Evolutionary conservation across 2,797 vertebrate species (phyloP), one percentile per base, ranked within the genome.

Genomic region (Mastacembelus armatus): DNA sequence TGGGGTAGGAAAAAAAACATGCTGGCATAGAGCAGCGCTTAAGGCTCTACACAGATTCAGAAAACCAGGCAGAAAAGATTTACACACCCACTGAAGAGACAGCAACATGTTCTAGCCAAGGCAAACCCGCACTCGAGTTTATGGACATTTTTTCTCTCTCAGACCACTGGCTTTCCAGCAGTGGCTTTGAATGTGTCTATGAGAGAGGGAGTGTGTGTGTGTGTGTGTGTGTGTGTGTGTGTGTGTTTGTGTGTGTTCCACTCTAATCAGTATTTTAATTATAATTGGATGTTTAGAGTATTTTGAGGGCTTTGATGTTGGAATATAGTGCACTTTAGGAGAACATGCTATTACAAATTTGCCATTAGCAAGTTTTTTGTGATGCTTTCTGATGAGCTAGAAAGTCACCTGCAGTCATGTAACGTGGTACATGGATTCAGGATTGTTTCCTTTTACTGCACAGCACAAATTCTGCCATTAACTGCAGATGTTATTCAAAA

Each of bases 121-220:
- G 74, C 85, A 89, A 89, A 90, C 79, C 86, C 90, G 85, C 85
- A 66, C 81, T 80, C 43, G 61, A 87, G 87, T 90, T 92, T 90
- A 88, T 90, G 88, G 84, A 87, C 78, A 78, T 83, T 89, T 87
- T 87, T 85, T 81, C 71, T 81, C 74, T 86, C 5, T 7, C 71
- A 72, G 71, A 85, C 84, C 89, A 50, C 88, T 92, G 77, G 77
- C 75, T 90, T 86, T 89, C 72, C 55, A 56, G 65, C 45, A 33
- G 68, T 67, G 78, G 76, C 79, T 88, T 89, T 90, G 77, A 78
- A 80, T 78, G n/a, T 40, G 64, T 73, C 72, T 72, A 58, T 30
- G 56, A 77, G 73, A 60, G 60, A 21, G 54, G 63, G 66, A 72
- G 27, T 45, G 38, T 43, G 50, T 60, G 68, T 66, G 52, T 50